Conservation (phyloP, 2,113 vertebrate species). For the Psittacara wagleri region DNA sequence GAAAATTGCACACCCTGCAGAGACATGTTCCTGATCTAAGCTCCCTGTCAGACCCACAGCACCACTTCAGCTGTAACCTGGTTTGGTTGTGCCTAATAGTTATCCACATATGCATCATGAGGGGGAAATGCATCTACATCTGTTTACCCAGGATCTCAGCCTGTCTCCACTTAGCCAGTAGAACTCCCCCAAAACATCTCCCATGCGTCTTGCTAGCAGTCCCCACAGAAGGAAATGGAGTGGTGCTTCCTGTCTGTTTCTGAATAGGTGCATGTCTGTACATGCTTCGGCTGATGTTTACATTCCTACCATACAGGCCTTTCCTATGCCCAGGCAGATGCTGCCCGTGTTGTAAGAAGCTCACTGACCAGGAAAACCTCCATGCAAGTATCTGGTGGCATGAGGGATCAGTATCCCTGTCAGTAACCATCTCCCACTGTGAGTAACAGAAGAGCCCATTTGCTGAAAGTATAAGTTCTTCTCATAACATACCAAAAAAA, state of each 20-base stretch:
- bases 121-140: background rate
- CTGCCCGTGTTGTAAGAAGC: background rate
- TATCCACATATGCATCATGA: background rate
- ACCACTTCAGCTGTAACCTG: background rate
- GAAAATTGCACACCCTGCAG: background rate
- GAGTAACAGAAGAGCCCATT: background rate
- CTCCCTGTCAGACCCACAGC: background rate
- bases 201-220: background rate
- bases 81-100: background rate
- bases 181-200: background rate
- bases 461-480: background rate
- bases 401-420: background rate
- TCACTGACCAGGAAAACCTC: background rate
- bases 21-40: background rate
- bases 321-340: background rate
- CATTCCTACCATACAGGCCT: background rate
- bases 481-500: background rate
- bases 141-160: background rate
- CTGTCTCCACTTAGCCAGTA: background rate
- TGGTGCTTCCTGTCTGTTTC: background rate
- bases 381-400: background rate
- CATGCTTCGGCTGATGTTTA: background rate
- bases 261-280: fast-evolving
- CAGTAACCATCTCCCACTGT: background rate
- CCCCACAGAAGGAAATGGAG: background rate